Base-by-base conservation (phyloP, 2,888 invertebrate genomes). In the Apodemia duryi region DNA sequence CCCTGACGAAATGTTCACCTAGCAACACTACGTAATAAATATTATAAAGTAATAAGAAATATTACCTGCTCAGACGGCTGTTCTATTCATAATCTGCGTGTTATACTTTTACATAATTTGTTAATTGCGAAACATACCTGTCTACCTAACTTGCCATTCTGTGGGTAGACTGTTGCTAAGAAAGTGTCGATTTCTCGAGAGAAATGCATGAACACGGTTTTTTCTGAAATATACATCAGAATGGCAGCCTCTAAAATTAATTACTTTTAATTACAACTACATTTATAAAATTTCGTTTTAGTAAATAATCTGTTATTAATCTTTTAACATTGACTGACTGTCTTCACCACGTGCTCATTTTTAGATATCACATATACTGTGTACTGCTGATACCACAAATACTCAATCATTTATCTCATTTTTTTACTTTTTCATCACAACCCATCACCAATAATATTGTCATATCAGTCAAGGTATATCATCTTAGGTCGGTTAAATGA, bases 41-140 rank as follows among this genome's bases (percentile, higher is more conserved):
- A 38, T 38, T 38, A 38, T 43, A 43, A 43, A 43, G 43, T 43
- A 43, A 10, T 43, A 43, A 43, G 43, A 10, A 10, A 10, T 43
- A 10, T 43, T 43, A 10, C 43, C 21, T 51, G 21, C 54, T 10
- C 54, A 10, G 54, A 54, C 54, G 28, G 54, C 54, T 54, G 54
- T 29, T 54, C 54, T 54, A 54, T 54, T 54, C 54, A 28, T 54
- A 54, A 54, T 54, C 7, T 54, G 52, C 28, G 7, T 52, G 29
- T 10, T 29, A 54, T 29, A 54, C 54, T 54, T 51, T 54, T 54
- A 54, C 54, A 29, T 54, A 54, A 54, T 54, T 54, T 54, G 29
- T 29, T 29, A 10, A 28, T 28, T 21, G 54, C 54, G 10, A 29
- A 29, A 11, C 29, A 11, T 29, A 54, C 21, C 21, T 21, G 9